Percentiles rank a stretch among this genome's conserved stretches.
phyloP scores from a whole-genome alignment of 2,888 invertebrate genomes.

The Gymnoscelis rufifasciata region DNA sequence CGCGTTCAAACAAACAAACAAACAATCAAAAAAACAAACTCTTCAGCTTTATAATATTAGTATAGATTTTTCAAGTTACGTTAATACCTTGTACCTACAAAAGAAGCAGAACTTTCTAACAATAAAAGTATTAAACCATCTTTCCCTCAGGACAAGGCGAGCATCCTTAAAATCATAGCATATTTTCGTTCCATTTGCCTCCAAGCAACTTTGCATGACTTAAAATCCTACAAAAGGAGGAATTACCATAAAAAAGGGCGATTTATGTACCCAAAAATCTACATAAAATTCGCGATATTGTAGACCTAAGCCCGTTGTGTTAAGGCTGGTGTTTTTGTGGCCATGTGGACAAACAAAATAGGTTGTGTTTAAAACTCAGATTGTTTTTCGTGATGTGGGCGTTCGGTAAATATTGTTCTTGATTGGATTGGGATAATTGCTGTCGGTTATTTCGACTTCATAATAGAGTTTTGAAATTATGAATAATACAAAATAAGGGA shows the following conservation, averaged over 20 bases:
- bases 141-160: not conserved
- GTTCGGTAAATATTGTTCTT: not conserved
- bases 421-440: not conserved
- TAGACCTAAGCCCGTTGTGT: not conserved
- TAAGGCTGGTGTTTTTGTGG: constrained; percentile 14
- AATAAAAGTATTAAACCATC: not conserved
- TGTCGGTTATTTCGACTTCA: not conserved
- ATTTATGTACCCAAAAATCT: constrained; percentile 8
- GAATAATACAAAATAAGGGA: too few relatives aligned
- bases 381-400: constrained; percentile 13
- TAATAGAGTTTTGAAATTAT: too few relatives aligned
- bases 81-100: too few relatives aligned
- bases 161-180: constrained; percentile 8
- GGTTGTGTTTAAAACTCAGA: constrained; percentile 16
- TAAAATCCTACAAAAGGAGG: constrained; percentile 14
- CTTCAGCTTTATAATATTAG: too few relatives aligned
- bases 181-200: constrained; percentile 11
- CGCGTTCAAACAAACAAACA: too few relatives aligned
- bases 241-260: constrained; percentile 13
- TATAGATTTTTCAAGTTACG: too few relatives aligned
- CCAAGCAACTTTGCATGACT: constrained; percentile 16
- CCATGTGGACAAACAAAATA: constrained; percentile 21
- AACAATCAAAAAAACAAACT: too few relatives aligned
- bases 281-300: constrained; percentile 5
- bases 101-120: too few relatives aligned